Base-by-base conservation (phyloP, 1,140 invertebrate species). In the Atopsyche davidsoni region DNA sequence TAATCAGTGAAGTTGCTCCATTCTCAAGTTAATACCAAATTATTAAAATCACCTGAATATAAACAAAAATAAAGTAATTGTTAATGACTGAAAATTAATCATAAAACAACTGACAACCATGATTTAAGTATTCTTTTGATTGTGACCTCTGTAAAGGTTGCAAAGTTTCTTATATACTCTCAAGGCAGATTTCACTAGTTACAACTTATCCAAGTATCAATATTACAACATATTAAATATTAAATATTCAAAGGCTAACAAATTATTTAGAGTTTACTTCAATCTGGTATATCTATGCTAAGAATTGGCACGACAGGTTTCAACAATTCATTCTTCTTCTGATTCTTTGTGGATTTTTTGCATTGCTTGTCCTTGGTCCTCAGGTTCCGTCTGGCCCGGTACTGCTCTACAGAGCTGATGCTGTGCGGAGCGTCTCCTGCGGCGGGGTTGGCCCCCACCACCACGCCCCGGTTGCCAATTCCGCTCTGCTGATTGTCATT, bases 221-320 rank as follows among this genome's bases (percentile, higher is more conserved):
- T n/a, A n/a, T 34, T 13, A 34, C 32, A 34, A 34, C n/a, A 34
- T n/a, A n/a, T 34, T 13, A 34, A 11, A 34, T 13, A 34, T 34
- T 34, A 4, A 34, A 16, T 34, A 34, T 34, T 34, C 11, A 34
- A 34, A 11, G 11, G 16, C 32, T 34, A 34, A 18, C 24, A 6
- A 28, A 6, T 28, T 6, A 38, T 38, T 7, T 28, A 28, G 7
- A 28, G 11, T 10, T 42, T 19, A 2, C 13, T 68, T 86, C 81
- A 92, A 78, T 92, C 89, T 11, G 89, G 89, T 77, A 88, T 85
- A 60, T 92, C 88, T 69, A 92, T 91, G 54, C 86, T 87, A 36
- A 90, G 79, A 53, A 89, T 85, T 60, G 88, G 89, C 68, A 91
- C 82, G 50, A 92, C 85, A 47, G 87, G 87, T 69, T 90, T 92